Conservation (phyloP, 2,113 vertebrate species). For the Apodemus speciosus region DNA sequence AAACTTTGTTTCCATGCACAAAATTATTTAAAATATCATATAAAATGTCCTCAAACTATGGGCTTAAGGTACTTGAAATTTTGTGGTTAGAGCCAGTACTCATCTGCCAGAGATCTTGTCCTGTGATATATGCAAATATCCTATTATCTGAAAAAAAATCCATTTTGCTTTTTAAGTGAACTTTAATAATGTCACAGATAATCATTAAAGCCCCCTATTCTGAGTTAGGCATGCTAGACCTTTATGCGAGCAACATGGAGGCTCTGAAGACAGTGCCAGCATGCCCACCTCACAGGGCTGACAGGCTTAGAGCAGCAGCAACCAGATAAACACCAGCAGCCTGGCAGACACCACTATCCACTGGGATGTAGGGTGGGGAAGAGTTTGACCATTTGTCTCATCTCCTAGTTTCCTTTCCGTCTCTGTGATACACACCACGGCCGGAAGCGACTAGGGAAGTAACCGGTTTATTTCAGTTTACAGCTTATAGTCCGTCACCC, state of each 20-base stretch:
- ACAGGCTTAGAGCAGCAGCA: accelerated
- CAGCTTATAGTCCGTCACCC: not conserved
- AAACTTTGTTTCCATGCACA: not conserved
- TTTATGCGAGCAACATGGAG: not conserved
- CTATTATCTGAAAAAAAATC: not conserved
- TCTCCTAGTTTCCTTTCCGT: not conserved
- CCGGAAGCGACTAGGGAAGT: not conserved
- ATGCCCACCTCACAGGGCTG: not conserved
- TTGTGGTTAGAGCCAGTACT: not conserved
- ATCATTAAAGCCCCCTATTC: slow-evolving; percentile 9
- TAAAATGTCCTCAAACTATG: not conserved
- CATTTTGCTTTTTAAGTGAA: not conserved
- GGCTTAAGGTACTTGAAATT: not conserved
- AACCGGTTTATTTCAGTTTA: not conserved
- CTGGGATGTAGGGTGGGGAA: accelerated
- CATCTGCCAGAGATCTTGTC: not conserved
- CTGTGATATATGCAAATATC: not conserved
- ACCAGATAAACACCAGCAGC: not conserved
- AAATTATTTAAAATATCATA: not conserved
- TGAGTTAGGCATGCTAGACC: not conserved
- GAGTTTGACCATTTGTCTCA: not conserved
- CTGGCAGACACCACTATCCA: not conserved
- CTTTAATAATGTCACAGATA: slow-evolving; percentile 23
- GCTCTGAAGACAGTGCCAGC: not conserved
- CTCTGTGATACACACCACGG: not conserved